Percentiles rank a stretch among this genome's conserved stretches.
These are phyloP conservation scores for Holothuria leucospilota DNA, from an alignment of 53 echinoderm and acorn worm genomes.

Conservation along the genomic window DNA sequence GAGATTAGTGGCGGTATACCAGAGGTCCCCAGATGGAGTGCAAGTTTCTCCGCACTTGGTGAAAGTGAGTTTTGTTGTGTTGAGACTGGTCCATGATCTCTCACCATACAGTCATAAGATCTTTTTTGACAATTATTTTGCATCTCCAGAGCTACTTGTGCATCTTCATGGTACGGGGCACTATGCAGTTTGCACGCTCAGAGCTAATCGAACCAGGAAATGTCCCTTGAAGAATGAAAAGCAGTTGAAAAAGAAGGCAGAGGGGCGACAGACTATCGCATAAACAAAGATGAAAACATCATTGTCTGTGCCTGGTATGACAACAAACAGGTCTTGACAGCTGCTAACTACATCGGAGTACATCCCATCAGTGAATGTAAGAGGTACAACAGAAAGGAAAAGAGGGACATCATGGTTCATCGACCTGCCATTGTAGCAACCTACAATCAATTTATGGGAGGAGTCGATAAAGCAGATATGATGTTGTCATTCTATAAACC, in stretches of 20 bases:
- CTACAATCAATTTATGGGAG: too few species aligned
- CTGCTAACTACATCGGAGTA: too few species aligned
- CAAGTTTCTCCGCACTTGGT: conserved; percentile 29
- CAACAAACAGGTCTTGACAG: conserved; percentile 32
- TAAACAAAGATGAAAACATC: conserved; percentile 13
- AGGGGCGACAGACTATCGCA: conserved; percentile 35
- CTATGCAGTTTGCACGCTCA: too few species aligned
- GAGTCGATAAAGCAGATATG: too few species aligned
- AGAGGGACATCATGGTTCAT: too few species aligned
- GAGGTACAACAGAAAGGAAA: too few species aligned
- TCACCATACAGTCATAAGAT: conserved; percentile 39
- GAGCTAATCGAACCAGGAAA: neutral
- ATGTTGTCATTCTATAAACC: neutral
- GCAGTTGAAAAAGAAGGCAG: conserved; percentile 32
- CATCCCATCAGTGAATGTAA: too few species aligned
- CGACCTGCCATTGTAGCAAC: too few species aligned
- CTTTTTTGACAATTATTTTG: conserved; percentile 56
- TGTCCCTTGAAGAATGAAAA: conserved; percentile 42
- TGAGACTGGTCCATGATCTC: neutral
- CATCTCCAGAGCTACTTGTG: conserved; percentile 35
- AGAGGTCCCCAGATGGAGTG: conserved; percentile 12
- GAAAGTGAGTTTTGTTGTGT: conserved; percentile 20
- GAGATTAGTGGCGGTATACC: conserved; percentile 12
- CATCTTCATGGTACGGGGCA: too few species aligned
- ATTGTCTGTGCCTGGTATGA: conserved; percentile 46